Conservation (phyloP, 2,797 vertebrate genomes). For the Phataginus tetradactyla region DNA sequence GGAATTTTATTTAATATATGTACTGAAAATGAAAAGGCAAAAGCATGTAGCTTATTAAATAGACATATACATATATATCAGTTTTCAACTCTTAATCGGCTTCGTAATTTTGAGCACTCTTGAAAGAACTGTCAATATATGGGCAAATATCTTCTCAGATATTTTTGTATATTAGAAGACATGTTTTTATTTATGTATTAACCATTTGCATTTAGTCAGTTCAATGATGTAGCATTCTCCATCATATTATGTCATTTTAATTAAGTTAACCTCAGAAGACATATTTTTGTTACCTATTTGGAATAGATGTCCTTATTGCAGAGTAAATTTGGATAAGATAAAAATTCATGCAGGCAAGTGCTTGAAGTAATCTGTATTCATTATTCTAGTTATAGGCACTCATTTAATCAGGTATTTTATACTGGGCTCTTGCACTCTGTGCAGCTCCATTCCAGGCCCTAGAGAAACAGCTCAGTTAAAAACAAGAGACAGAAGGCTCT, state of each 20-base stretch:
- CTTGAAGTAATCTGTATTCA: background rate
- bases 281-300: background rate
- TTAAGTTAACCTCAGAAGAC: constrained; percentile 2
- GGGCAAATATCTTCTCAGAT: background rate
- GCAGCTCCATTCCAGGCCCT: background rate
- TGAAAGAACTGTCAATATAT: background rate
- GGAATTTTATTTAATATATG: background rate
- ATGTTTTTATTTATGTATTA: background rate
- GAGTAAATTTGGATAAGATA: background rate
- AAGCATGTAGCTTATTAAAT: background rate
- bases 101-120: background rate
- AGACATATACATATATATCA: background rate
- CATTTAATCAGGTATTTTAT: background rate
- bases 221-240: background rate
- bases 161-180: background rate
- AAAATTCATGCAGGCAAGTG: background rate
- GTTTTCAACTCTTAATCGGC: background rate
- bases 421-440: background rate
- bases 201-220: background rate
- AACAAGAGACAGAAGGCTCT: background rate
- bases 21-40: background rate
- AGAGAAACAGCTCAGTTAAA: background rate
- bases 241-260: background rate
- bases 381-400: background rate
- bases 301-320: background rate